Evolutionary conservation across 2,113 vertebrate species (phyloP).

Genomic region (Crotalus helleri): DNA sequence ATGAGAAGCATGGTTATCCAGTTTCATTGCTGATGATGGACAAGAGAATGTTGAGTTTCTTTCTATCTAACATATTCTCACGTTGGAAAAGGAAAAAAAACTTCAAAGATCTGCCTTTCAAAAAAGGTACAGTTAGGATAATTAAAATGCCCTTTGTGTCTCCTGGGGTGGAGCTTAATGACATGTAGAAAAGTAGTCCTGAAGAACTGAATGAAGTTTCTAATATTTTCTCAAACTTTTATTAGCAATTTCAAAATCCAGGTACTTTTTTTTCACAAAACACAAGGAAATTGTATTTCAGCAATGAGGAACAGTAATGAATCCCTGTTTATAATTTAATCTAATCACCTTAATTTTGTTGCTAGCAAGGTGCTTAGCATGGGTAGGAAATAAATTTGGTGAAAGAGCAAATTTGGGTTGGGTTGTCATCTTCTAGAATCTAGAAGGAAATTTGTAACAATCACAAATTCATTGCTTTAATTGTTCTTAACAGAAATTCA

Average conservation of each 20-base stretch:
- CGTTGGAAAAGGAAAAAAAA: neutral
- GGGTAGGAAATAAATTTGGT: neutral
- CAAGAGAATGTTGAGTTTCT: neutral
- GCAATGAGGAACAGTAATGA: neutral
- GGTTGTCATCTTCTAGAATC: neutral
- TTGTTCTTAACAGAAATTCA: neutral
- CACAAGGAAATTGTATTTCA: neutral
- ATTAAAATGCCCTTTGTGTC: conserved; percentile 12
- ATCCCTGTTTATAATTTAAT: neutral
- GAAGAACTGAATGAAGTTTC: conserved; percentile 1
- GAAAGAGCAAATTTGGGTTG: neutral
- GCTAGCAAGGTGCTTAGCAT: neutral
- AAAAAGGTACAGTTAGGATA: neutral
- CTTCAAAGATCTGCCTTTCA: neutral
- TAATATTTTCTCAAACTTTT: neutral
- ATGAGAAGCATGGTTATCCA: neutral
- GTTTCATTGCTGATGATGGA: neutral
- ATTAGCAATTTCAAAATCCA: neutral
- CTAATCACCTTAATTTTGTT: neutral
- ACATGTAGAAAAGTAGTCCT: neutral
- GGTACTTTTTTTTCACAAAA: neutral
- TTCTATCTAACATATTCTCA: neutral
- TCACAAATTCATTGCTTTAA: neutral
- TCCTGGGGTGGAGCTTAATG: neutral
- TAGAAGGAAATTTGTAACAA: neutral